Evolutionary conservation across 2,113 vertebrate genomes (phyloP), one percentile per base, ranked within the genome.

Genomic region (Sturnira hondurensis): DNA sequence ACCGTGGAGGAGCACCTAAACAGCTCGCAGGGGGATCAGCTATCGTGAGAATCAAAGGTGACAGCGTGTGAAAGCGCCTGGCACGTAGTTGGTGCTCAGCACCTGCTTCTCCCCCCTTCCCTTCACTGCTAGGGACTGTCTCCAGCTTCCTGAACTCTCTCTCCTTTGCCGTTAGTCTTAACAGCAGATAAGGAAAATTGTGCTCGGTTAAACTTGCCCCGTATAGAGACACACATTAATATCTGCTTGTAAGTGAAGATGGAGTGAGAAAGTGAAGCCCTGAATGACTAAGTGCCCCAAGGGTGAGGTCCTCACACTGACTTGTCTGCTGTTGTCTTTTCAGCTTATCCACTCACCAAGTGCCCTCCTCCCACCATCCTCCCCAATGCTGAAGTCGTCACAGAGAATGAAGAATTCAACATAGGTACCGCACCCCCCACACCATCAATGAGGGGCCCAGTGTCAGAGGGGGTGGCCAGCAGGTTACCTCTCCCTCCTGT

Each of bases 341-440:
- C 98, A 99, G 99, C 99, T 56, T 99, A 99, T 98, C 99, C 99
- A 86, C 99, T 99, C 78, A 99, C 99, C 98, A 99, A 99, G 78
- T 99, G 99, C 93, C 99, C 99, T 68, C 99, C 99, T 16, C 99
- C 99, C 0, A 98, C 99, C 95, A 98, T 99, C 74, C 99, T 99
- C 11, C 99, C 99, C 50, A 99, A 99, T 0, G 99, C 99, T 0
- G 99, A 99, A 98, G 99, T 99, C 91, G 96, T 99, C 97, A 99
- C 99, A 5, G 99, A 99, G 96, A 99, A 99, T 16, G 99, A 99
- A 91, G 99, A 99, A 90, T 99, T 99, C 94, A 99, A 99, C 98
- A 99, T 99, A 78, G 99, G 99, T 99, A 98, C 36, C 20, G 9
- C 20, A 11, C 70, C 3, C 83, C 36, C 33, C 1, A 15, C 0